Conservation (phyloP, 2,888 invertebrate genomes). For the Euproctis similis region DNA sequence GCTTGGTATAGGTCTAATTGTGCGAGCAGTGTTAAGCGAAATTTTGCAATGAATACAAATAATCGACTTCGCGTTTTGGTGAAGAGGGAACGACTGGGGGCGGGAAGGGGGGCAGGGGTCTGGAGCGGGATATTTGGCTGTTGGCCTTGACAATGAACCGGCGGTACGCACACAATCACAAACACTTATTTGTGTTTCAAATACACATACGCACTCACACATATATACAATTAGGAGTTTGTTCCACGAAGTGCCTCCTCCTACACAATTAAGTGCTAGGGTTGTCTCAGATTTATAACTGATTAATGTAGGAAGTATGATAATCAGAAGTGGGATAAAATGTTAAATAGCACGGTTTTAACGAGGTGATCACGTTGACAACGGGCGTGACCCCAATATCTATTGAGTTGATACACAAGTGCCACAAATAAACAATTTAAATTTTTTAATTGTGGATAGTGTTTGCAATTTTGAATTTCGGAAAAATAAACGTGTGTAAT, state of each 20-base stretch:
- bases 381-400: too few species aligned
- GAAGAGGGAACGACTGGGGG: constrained; percentile 41
- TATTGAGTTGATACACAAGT: too few species aligned
- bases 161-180: constrained; percentile 58
- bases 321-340: too few species aligned
- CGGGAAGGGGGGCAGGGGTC: constrained; percentile 51
- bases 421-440: too few species aligned
- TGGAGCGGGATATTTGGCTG: constrained; percentile 69
- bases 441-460: too few species aligned
- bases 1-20: constrained; percentile 26
- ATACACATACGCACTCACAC: constrained; percentile 50
- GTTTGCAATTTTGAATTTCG: too few species aligned
- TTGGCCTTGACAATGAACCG: constrained; percentile 75
- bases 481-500: too few species aligned
- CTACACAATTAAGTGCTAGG: constrained; percentile 58
- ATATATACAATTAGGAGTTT: constrained; percentile 31
- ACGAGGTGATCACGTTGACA: too few species aligned
- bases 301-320: too few species aligned
- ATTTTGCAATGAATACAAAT: constrained; percentile 51
- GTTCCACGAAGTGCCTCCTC: constrained; percentile 68
- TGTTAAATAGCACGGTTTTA: too few species aligned
- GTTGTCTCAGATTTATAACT: constrained; percentile 37
- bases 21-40: constrained; percentile 40
- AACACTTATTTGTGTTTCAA: constrained; percentile 40
- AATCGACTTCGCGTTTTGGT: constrained; percentile 56